Evolutionary conservation across 2,113 vertebrate genomes (phyloP).

Genomic region (Hassar affinis): DNA sequence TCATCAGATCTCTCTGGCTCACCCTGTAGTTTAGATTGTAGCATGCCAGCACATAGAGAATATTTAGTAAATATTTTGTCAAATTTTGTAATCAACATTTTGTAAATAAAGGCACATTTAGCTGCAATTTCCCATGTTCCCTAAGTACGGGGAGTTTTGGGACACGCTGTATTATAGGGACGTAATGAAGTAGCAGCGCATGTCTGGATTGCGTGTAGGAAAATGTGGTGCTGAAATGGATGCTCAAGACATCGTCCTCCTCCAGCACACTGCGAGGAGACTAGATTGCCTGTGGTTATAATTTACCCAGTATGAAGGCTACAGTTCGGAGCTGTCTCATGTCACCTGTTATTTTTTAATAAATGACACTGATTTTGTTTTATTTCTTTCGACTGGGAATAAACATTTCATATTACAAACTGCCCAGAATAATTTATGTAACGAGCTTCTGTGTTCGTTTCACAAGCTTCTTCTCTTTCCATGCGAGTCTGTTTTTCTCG

Average conservation of each 20-base stretch:
- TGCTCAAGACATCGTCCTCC: constrained; percentile 13
- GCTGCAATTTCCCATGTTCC: too few relatives aligned
- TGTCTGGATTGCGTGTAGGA: constrained; percentile 16
- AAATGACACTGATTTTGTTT: background rate
- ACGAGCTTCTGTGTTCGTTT: constrained; percentile 15
- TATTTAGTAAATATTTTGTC: too few relatives aligned
- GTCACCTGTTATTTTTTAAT: background rate
- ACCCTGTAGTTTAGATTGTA: too few relatives aligned
- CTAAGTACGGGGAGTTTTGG: too few relatives aligned
- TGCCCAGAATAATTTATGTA: constrained; percentile 2
- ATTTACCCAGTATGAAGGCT: background rate
- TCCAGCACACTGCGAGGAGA: background rate
- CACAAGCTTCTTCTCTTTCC: constrained; percentile 24
- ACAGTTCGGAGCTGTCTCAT: background rate
- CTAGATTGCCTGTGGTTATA: background rate
- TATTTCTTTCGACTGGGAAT: background rate
- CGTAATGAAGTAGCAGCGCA: background rate
- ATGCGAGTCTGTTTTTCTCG: constrained; percentile 26
- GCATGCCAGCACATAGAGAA: too few relatives aligned
- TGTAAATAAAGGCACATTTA: too few relatives aligned
- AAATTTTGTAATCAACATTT: too few relatives aligned
- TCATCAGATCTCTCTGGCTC: too few relatives aligned
- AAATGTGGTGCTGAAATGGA: constrained; percentile 14
- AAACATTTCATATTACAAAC: constrained; percentile 24
- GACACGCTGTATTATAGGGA: background rate